Evolutionary conservation across 2,888 invertebrate species (phyloP).

Genomic region (Cephus pulcher): DNA sequence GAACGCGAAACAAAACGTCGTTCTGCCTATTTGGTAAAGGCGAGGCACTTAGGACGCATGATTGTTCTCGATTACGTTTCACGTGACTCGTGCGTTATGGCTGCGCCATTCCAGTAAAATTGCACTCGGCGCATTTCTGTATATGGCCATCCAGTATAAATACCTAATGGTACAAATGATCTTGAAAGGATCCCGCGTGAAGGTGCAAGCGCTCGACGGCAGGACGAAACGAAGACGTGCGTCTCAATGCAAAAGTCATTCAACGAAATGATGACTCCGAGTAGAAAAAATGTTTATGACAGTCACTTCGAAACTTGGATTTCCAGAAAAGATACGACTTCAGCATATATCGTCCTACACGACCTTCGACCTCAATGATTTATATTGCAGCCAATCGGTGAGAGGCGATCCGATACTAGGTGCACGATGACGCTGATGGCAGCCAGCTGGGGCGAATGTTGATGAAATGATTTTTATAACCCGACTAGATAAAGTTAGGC

Average conservation of each 20-base stretch:
- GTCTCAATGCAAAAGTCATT: not conserved
- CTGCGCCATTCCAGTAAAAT: not conserved
- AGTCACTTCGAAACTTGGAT: not conserved
- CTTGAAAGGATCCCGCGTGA: not conserved
- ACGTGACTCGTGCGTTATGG: not conserved
- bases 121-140: not conserved
- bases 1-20: not conserved
- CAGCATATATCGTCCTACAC: rapidly evolving
- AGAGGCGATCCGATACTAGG: not conserved
- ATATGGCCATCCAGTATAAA: not conserved
- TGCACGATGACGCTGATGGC: not conserved
- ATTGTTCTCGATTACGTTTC: not conserved
- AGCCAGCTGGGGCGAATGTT: not conserved
- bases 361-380: not conserved
- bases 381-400: not conserved
- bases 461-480: not conserved
- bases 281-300: not conserved
- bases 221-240: not conserved
- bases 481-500: not conserved
- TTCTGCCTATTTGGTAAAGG: not conserved
- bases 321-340: not conserved
- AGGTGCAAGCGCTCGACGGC: too few relatives aligned
- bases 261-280: not conserved
- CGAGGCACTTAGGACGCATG: not conserved
- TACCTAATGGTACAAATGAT: not conserved